Percentiles rank a stretch among this genome's conserved stretches.
Conservation (phyloP, 2,888 invertebrate genomes). For the Melieria omissa region DNA sequence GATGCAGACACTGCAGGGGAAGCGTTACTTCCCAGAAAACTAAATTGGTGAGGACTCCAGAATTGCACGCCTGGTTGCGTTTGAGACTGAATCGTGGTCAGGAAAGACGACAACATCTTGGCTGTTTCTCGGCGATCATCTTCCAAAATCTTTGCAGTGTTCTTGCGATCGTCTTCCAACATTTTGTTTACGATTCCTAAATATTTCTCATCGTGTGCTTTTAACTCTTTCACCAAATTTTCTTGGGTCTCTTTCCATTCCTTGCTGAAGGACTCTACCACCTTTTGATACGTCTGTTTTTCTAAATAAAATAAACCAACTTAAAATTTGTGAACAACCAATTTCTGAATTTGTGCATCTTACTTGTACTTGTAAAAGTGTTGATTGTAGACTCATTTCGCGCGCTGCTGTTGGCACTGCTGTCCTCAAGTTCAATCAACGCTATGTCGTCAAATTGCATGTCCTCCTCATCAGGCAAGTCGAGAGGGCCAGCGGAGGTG, state of each 20-base stretch:
- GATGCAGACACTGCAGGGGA: too few relatives aligned
- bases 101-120: too few relatives aligned
- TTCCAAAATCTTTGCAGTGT: conserved; percentile 3
- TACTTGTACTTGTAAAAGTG: too few relatives aligned
- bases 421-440: too few relatives aligned
- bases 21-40: too few relatives aligned
- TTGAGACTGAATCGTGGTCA: conserved; percentile 2
- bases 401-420: too few relatives aligned
- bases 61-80: too few relatives aligned
- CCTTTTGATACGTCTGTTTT: not conserved
- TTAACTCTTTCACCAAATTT: not conserved
- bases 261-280: not conserved
- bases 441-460: too few relatives aligned
- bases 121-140: conserved; percentile 4
- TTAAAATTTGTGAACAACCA: not conserved
- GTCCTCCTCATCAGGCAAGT: too few relatives aligned
- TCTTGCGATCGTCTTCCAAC: not conserved
- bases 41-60: too few relatives aligned
- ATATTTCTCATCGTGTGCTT: not conserved
- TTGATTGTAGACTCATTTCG: too few relatives aligned
- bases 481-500: not conserved
- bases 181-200: not conserved
- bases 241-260: conserved; percentile 10
- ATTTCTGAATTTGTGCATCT: not conserved
- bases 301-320: conserved; percentile 1